Evolutionary conservation across 2,888 invertebrate species (phyloP), one percentile per base, ranked within the genome.

Genomic region (Rhopalosiphum nymphaeae): DNA sequence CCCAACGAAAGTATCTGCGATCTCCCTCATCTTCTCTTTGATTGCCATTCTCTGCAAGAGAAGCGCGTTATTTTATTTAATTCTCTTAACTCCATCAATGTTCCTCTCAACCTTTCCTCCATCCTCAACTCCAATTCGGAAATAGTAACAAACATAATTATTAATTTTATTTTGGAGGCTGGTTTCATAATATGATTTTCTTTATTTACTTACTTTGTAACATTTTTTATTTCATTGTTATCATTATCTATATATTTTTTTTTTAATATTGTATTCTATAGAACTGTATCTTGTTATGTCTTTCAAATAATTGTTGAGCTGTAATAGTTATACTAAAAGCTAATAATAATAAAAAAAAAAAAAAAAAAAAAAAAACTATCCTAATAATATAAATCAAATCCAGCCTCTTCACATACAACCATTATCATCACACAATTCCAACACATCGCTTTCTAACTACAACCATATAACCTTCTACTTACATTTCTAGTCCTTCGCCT

Each of bases 391-490:
- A 25, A 56, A 25, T 57, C 57, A 57, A 57, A 57, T 57, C 57
- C 57, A 57, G 26, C 57, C 57, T 57, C 57, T 57, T 57, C 26
- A 57, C 36, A 16, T 78, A 36, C 16, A 16, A 78, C 78, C 29
- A n/a, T 67, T 67, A 67, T 67, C n/a, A n/a, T 67, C 67, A 67
- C 67, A 10, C 67, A 67, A 67, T 87, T 13, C 21, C n/a, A 29
- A 87, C 9, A 49, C 49, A 29, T 49, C 86, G 3, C 29, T 49
- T 49, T 49, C n/a, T 87, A 87, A n/a, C 16, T 16, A 87, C n/a
- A 87, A 87, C n/a, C 29, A 46, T 86, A 86, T 67, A 67, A 78
- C 78, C 78, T 36, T 78, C n/a, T 78, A 78, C 36, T 16, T 78
- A 78, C 36, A 78, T 16, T 78, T 11, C 86, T 86, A 86, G 86